A percentile compares a stretch with the other conserved stretches of the same genome.
These are phyloP conservation scores for Podabrus alpinus DNA, from an alignment of 2,888 invertebrate species.

Conservation along the genomic window DNA sequence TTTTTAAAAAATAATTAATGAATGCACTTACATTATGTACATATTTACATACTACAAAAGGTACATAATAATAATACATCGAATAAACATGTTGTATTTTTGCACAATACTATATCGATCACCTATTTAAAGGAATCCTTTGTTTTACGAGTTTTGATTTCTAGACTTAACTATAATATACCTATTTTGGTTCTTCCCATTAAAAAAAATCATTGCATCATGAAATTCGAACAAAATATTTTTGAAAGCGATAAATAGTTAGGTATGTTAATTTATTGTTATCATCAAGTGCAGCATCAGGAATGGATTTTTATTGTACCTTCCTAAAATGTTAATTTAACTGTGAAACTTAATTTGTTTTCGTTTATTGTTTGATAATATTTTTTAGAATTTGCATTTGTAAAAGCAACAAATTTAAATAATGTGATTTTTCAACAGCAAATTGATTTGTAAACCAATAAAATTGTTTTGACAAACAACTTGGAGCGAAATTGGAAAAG, in stretches of 20 bases:
- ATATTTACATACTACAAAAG: too few species aligned
- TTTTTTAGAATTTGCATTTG: not conserved
- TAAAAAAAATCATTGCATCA: too few species aligned
- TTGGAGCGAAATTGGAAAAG: not conserved
- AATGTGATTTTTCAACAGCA: not conserved
- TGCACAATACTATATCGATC: too few species aligned
- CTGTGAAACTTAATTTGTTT: not conserved
- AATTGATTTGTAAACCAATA: not conserved
- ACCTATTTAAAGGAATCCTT: too few species aligned
- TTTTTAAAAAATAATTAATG: too few species aligned
- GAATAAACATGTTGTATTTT: too few species aligned
- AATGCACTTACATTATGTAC: too few species aligned
- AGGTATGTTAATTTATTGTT: not conserved
- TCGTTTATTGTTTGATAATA: not conserved
- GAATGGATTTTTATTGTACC: not conserved
- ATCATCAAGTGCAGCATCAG: not conserved
- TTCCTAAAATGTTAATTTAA: not conserved
- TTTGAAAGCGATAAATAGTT: not conserved
- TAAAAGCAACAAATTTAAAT: not conserved
- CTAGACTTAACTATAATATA: too few species aligned
- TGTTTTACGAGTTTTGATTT: not conserved
- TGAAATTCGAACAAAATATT: not conserved
- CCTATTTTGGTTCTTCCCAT: too few species aligned
- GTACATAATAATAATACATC: too few species aligned
- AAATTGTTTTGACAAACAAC: not conserved